Conservation (phyloP, 1,140 invertebrate species). For the Drosophila orena region DNA sequence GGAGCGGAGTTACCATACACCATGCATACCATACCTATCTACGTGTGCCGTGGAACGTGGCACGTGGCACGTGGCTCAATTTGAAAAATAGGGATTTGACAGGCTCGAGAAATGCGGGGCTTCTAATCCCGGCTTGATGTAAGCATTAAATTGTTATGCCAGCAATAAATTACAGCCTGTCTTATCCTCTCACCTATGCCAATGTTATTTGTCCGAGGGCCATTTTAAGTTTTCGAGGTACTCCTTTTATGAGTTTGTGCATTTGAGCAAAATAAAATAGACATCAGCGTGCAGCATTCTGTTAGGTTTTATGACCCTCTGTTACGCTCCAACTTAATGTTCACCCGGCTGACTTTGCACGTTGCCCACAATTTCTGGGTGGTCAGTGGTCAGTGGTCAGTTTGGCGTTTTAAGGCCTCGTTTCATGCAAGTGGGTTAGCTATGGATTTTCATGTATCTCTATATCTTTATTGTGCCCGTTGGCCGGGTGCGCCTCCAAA, state of each 20-base stretch:
- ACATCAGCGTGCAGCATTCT: conserved; percentile 12
- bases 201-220: neutral
- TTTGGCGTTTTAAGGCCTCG: conserved; percentile 59
- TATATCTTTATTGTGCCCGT: conserved; percentile 27
- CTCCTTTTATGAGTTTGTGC: conserved; percentile 33
- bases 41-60: conserved; percentile 17
- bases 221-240: conserved; percentile 19
- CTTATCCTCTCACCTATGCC: neutral
- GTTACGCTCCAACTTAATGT: conserved; percentile 62
- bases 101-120: neutral
- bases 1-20: conserved; percentile 33
- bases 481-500: conserved; percentile 31
- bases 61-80: conserved; percentile 20
- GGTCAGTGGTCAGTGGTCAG: conserved; percentile 75
- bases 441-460: conserved; percentile 20
- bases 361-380: conserved; percentile 44
- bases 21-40: neutral
- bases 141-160: conserved; percentile 33
- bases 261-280: conserved; percentile 23
- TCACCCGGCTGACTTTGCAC: conserved; percentile 60
- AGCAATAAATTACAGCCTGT: conserved; percentile 31
- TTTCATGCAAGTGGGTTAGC: conserved; percentile 60
- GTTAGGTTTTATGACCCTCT: conserved; percentile 53
- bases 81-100: conserved; percentile 32
- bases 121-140: conserved; percentile 16